These are phyloP conservation scores for Coracopsis vasa DNA, from an alignment of 2,113 vertebrate genomes.

Conservation along the genomic window DNA sequence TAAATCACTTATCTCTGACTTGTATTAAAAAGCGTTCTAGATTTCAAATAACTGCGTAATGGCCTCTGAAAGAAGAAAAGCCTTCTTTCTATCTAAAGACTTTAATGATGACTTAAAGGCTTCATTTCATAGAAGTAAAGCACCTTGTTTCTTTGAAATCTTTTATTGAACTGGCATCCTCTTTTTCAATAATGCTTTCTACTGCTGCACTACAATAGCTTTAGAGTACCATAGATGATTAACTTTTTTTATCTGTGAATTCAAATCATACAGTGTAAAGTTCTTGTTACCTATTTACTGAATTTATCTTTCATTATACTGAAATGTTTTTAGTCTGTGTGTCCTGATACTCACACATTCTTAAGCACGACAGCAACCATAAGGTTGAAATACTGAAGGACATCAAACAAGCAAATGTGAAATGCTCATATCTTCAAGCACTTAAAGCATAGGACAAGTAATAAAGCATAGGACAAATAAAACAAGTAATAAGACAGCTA, in stretches of 20 bases:
- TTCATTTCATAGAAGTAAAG: neutral
- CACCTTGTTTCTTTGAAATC: neutral
- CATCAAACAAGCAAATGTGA: neutral
- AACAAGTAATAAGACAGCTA: neutral
- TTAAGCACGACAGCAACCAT: neutral
- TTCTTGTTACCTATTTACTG: neutral
- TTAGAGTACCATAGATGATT: neutral
- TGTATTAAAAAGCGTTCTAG: neutral
- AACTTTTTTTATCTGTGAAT: neutral
- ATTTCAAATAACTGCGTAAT: neutral
- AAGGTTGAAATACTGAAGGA: slow-evolving; percentile 29
- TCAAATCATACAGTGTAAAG: neutral
- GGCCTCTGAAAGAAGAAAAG: neutral
- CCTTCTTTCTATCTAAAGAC: neutral
- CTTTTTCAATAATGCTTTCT: neutral
- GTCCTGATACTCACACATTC: neutral
- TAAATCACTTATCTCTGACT: neutral
- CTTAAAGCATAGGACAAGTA: neutral
- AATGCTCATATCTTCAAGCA: neutral
- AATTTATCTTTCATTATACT: slow-evolving; percentile 16
- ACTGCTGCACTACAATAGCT: neutral
- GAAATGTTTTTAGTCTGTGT: neutral
- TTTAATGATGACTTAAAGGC: neutral
- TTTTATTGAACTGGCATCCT: neutral
- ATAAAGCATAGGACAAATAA: neutral